Evolutionary conservation across 2,888 invertebrate genomes (phyloP), one percentile per base, ranked within the genome.

Genomic region (Apamea sordens): DNA sequence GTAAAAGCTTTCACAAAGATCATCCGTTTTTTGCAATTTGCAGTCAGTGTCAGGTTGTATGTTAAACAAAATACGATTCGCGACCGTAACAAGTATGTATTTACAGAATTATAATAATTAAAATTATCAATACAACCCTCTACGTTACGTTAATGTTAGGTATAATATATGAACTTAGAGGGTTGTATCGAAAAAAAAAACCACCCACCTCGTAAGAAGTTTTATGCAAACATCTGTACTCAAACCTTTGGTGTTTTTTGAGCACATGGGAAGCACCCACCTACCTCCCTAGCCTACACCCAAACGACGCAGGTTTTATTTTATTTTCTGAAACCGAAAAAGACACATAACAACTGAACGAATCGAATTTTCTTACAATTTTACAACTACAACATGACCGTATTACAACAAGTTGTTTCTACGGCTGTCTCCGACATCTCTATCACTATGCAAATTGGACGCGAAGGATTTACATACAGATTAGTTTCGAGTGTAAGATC

Each of bases 381-480:
- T 50, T 28, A 41, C 64, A 44, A 70, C 56, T 36, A 28, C 56
- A 59, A 41, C n/a, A 50, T 28, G 18, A 24, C 28, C 2, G 10
- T 59, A 32, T 24, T 36, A 36, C 83, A 63, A 47, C 50, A 21
- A 65, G 24, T 80, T 69, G 69, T 71, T 53, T 71, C 36, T 80
- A 13, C 32, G 24, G 59, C 24, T 81, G 71, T 21, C 4, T 21
- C 21, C 28, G 50, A 72, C 15, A 63, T 56, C 72, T 44, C 59
- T 8, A 85, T 79, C 71, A 64, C 77, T 71, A 82, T 82, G 85
- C 63, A 83, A 80, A 86, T 85, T 65, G 68, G 68, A 73, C 68
- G 73, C 56, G 3, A 32, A 68, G 18, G 56, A 88, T 86, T 86
- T 80, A 73, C 88, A 87, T 87, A 88, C 75, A 88, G 53, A 87